Conservation (phyloP, 2,888 invertebrate species). For the Tachina lurida region DNA sequence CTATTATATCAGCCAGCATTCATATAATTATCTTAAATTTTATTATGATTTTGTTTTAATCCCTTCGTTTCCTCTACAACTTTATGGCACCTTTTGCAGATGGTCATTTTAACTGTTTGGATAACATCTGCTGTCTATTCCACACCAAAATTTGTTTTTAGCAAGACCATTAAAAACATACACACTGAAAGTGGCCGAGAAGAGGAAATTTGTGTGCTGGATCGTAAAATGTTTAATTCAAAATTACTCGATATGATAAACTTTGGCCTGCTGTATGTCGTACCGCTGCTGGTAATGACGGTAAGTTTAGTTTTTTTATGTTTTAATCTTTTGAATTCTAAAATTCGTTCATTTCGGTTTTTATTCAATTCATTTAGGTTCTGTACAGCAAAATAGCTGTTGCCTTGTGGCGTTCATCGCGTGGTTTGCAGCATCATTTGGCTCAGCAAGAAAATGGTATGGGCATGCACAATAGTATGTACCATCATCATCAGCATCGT, state of each 20-base stretch:
- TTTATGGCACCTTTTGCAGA: conserved; percentile 81
- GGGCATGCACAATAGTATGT: conserved; percentile 78
- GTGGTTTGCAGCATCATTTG: conserved; percentile 85
- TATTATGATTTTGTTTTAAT: background rate
- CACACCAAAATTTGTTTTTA: conserved; percentile 92
- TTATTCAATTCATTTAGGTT: conserved; percentile 83
- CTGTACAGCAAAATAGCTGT: conserved; percentile 93
- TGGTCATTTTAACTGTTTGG: conserved; percentile 92
- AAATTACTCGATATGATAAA: conserved; percentile 91
- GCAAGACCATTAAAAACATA: conserved; percentile 87
- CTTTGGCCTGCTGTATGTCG: conserved; percentile 91
- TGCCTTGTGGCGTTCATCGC: conserved; percentile 91
- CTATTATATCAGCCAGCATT: background rate
- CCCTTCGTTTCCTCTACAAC: too few relatives aligned
- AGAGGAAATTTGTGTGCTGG: conserved; percentile 87
- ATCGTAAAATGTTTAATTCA: conserved; percentile 90
- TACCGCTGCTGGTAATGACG: conserved; percentile 92
- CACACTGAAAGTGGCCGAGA: conserved; percentile 81
- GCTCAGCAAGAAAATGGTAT: conserved; percentile 76
- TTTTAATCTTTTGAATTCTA: background rate
- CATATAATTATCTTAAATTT: background rate
- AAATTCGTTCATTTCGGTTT: background rate
- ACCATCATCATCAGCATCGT: conserved; percentile 79
- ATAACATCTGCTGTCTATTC: conserved; percentile 91
- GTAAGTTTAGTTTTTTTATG: conserved; percentile 83